A percentile compares a stretch with the other conserved stretches of the same genome.
These are phyloP conservation scores for Synanthedon andrenaeformis DNA, from an alignment of 2,888 invertebrate genomes.

Conservation along the genomic window DNA sequence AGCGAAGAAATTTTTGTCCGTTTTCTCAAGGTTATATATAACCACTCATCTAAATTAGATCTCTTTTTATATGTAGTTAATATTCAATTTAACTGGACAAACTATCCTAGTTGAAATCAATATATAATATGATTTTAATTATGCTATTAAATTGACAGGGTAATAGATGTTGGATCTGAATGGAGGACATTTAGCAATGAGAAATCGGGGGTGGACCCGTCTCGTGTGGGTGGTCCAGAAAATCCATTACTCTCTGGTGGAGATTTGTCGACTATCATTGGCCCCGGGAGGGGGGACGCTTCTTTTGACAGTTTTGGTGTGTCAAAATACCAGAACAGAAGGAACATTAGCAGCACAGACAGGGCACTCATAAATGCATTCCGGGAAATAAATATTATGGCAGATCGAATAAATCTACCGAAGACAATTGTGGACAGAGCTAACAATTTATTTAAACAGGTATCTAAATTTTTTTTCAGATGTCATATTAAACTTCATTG, in stretches of 20 bases:
- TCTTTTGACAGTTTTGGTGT: slow-evolving; percentile 90
- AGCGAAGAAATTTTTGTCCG: no score
- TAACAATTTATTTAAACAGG: slow-evolving; percentile 97
- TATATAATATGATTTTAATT: no score
- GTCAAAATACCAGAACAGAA: slow-evolving; percentile 79
- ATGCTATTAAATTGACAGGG: slow-evolving; percentile 65
- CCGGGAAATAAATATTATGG: slow-evolving; percentile 97
- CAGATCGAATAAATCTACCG: slow-evolving; percentile 96
- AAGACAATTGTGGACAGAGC: slow-evolving; percentile 97
- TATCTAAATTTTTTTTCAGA: slow-evolving; percentile 14
- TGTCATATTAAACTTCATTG: neutral
- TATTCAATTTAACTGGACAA: no score
- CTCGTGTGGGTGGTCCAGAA: slow-evolving; percentile 99
- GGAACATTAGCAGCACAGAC: slow-evolving; percentile 92
- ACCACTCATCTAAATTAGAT: no score
- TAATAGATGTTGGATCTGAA: slow-evolving; percentile 99
- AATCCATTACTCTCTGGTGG: slow-evolving; percentile 96
- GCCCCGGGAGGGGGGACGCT: slow-evolving; percentile 79
- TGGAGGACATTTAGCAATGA: slow-evolving; percentile 99
- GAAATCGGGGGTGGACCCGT: slow-evolving; percentile 95
- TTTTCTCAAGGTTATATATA: no score
- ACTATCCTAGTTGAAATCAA: no score
- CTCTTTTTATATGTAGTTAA: no score
- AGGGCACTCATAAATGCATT: slow-evolving; percentile 96
- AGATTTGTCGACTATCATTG: slow-evolving; percentile 97